Conservation (phyloP, 2,888 invertebrate genomes). For the Stenurella melanura region DNA sequence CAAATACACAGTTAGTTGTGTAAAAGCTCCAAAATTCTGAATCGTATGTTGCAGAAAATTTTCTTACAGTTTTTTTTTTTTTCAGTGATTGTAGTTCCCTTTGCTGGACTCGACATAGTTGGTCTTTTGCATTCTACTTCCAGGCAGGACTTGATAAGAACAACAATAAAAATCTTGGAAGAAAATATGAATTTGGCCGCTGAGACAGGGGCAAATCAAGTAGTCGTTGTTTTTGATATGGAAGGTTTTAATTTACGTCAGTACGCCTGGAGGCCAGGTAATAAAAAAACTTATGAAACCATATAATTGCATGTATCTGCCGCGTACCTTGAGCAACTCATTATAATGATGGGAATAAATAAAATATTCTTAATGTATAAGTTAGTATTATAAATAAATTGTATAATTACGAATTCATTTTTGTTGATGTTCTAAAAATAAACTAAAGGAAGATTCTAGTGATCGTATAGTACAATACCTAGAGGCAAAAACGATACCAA, state of each 20-base stretch:
- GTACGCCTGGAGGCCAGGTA: slow-evolving; percentile 90
- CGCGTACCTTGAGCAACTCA: no score
- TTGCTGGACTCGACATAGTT: slow-evolving; percentile 87
- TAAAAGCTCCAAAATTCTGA: no score
- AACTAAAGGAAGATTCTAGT: no score
- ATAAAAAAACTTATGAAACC: background rate
- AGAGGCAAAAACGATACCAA: no score
- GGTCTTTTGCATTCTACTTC: slow-evolving; percentile 85
- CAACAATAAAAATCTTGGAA: slow-evolving; percentile 82
- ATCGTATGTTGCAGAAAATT: background rate
- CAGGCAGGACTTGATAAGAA: slow-evolving; percentile 83
- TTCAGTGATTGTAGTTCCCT: slow-evolving; percentile 86
- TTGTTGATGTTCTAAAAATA: no score
- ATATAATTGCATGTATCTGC: no score
- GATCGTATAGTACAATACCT: no score
- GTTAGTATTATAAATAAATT: no score
- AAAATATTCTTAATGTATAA: background rate
- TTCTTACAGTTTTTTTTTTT: slow-evolving; percentile 42
- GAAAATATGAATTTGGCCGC: slow-evolving; percentile 78
- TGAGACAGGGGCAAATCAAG: slow-evolving; percentile 79
- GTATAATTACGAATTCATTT: no score
- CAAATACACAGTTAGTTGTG: no score
- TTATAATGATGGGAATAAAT: background rate
- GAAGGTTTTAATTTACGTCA: slow-evolving; percentile 86
- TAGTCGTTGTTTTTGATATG: slow-evolving; percentile 85